A percentile compares a stretch with the other conserved stretches of the same genome.
phyloP scores from a whole-genome alignment of 2,888 invertebrate species.

The Acanthococcus lagerstroemiae region DNA sequence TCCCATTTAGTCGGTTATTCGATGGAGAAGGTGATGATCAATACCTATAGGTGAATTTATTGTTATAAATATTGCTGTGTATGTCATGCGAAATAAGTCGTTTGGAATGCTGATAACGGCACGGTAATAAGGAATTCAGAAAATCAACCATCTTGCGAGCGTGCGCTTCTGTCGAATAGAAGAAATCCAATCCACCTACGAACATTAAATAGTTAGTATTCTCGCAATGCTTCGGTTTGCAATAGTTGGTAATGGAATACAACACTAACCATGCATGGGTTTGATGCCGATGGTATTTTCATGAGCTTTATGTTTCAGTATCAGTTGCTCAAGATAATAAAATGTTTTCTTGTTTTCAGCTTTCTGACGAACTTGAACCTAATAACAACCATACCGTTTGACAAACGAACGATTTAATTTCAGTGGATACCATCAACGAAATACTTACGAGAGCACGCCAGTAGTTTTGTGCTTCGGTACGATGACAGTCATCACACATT shows the following conservation, averaged over 20 bases:
- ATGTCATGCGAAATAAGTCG: slow-evolving; percentile 94
- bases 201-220: background rate
- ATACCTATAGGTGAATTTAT: slow-evolving; percentile 74
- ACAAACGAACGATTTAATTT: background rate
- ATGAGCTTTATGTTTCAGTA: slow-evolving; percentile 91
- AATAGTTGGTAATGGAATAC: slow-evolving; percentile 17
- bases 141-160: slow-evolving; percentile 96
- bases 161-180: slow-evolving; percentile 74
- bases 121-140: slow-evolving; percentile 74
- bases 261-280: slow-evolving; percentile 58
- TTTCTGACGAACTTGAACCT: slow-evolving; percentile 70
- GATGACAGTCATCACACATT: slow-evolving; percentile 96
- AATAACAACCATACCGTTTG: background rate
- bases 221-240: background rate
- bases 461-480: slow-evolving; percentile 92
- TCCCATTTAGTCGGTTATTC: too few relatives aligned
- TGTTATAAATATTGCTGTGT: slow-evolving; percentile 91
- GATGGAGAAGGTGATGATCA: too few relatives aligned
- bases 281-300: slow-evolving; percentile 81
- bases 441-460: slow-evolving; percentile 71
- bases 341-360: slow-evolving; percentile 93
- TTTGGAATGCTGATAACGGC: slow-evolving; percentile 79
- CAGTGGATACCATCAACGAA: background rate
- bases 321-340: slow-evolving; percentile 92
- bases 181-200: slow-evolving; percentile 89